Evolutionary conservation across 2,797 vertebrate species (phyloP).

Genomic region (Epinephelus coioides): DNA sequence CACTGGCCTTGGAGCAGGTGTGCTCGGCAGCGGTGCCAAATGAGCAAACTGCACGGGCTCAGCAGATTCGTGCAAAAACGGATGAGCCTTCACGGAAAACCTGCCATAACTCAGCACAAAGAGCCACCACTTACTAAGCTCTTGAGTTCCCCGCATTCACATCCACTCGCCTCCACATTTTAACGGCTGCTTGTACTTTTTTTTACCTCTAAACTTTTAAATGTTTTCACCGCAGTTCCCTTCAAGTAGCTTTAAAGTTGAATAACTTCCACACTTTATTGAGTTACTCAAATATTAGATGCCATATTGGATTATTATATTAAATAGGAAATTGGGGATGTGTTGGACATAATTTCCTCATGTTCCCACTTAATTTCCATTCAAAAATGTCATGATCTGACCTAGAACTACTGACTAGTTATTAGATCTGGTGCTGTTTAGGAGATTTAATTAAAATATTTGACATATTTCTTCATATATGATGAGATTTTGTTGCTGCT

Average conservation of each 20-base stretch:
- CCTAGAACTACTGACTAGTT: not conserved
- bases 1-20: slow-evolving; percentile 67
- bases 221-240: slow-evolving; percentile 3
- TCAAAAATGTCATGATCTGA: not conserved
- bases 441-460: not conserved
- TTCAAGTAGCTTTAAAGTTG: not conserved
- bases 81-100: slow-evolving; percentile 47
- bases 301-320: not conserved
- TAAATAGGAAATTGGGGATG: not conserved
- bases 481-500: not conserved
- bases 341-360: not conserved
- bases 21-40: slow-evolving; percentile 58
- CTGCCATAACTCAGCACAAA: slow-evolving; percentile 55
- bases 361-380: not conserved
- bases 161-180: slow-evolving; percentile 4
- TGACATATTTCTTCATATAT: not conserved
- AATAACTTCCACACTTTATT: not conserved
- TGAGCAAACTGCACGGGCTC: slow-evolving; percentile 52
- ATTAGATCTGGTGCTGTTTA: not conserved
- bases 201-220: not conserved
- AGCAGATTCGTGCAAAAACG: slow-evolving; percentile 57
- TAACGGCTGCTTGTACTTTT: slow-evolving; percentile 4
- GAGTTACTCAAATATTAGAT: not conserved
- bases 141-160: slow-evolving; percentile 25
- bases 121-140: slow-evolving; percentile 10